phyloP scores from a whole-genome alignment of 2,113 vertebrate species.

The Tychaedon coryphoeus region DNA sequence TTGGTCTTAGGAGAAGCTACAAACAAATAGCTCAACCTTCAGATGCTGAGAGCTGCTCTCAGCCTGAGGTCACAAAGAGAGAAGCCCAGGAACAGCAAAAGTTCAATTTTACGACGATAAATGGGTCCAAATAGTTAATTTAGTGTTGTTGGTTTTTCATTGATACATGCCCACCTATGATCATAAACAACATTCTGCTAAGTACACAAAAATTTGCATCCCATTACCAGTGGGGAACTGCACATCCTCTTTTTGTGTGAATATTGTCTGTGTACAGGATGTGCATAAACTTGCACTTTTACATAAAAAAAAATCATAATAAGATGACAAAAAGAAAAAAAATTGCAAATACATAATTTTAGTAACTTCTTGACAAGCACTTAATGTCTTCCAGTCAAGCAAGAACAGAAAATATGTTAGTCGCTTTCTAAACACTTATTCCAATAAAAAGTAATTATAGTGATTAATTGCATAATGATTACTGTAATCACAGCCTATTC shows the following conservation, averaged over 20 bases:
- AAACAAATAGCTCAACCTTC: not conserved
- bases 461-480: slow-evolving; percentile 76
- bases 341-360: slow-evolving; percentile 49
- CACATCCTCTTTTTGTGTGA: not conserved
- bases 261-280: not conserved
- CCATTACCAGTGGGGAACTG: not conserved
- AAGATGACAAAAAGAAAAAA: slow-evolving; percentile 32
- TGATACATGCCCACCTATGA: not conserved
- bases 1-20: not conserved
- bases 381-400: slow-evolving; percentile 62
- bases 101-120: not conserved
- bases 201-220: not conserved
- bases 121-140: not conserved
- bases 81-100: not conserved
- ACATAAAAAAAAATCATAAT: not conserved
- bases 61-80: not conserved
- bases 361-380: slow-evolving; percentile 61
- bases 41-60: not conserved
- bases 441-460: slow-evolving; percentile 74
- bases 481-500: slow-evolving; percentile 72
- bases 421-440: slow-evolving; percentile 66
- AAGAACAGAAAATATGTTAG: slow-evolving; percentile 63
- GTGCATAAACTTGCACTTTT: not conserved
- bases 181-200: not conserved
- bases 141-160: not conserved